phyloP scores from a whole-genome alignment of 2,797 vertebrate species.

The Poecilia gillii region DNA sequence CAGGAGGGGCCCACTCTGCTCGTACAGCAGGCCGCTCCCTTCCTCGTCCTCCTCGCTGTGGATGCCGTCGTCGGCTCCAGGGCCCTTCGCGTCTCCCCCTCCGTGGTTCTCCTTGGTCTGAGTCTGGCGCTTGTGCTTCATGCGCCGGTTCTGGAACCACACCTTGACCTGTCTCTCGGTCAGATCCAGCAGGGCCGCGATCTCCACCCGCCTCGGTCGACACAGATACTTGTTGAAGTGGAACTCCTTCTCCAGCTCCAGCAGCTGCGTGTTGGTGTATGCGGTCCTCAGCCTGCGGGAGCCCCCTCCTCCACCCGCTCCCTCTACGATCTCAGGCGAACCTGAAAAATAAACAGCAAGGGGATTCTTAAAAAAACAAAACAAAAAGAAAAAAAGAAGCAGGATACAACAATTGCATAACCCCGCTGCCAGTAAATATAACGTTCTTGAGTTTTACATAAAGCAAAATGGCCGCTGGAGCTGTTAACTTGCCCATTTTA shows the following conservation, averaged over 20 bases:
- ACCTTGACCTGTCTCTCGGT: slow-evolving; percentile 99
- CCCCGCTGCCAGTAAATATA: slow-evolving; percentile 35
- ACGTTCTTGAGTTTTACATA: slow-evolving; percentile 60
- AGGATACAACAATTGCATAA: slow-evolving; percentile 51
- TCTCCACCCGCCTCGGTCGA: slow-evolving; percentile 95
- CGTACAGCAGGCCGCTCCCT: slow-evolving; percentile 83
- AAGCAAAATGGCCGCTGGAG: slow-evolving; percentile 94
- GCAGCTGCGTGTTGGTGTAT: slow-evolving; percentile 98
- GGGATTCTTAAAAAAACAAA: slow-evolving; percentile 56
- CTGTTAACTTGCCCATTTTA: slow-evolving; percentile 57
- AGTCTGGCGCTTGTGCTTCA: slow-evolving; percentile 99
- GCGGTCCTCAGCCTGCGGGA: slow-evolving; percentile 95
- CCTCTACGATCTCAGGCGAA: slow-evolving; percentile 91
- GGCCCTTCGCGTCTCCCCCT: slow-evolving; percentile 88
- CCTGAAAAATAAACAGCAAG: slow-evolving; percentile 75
- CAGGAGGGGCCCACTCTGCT: slow-evolving; percentile 92
- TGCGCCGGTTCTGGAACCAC: slow-evolving; percentile 99
- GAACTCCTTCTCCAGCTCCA: slow-evolving; percentile 99
- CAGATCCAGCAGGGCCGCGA: slow-evolving; percentile 95
- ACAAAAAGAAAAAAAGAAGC: slow-evolving; percentile 13
- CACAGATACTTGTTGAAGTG: slow-evolving; percentile 99
- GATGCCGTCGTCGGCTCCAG: slow-evolving; percentile 86
- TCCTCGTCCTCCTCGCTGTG: slow-evolving; percentile 92
- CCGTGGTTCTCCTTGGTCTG: slow-evolving; percentile 98
- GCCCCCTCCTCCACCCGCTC: slow-evolving; percentile 84